phyloP scores from a whole-genome alignment of 2,113 vertebrate species.

The Carollia perspicillata region DNA sequence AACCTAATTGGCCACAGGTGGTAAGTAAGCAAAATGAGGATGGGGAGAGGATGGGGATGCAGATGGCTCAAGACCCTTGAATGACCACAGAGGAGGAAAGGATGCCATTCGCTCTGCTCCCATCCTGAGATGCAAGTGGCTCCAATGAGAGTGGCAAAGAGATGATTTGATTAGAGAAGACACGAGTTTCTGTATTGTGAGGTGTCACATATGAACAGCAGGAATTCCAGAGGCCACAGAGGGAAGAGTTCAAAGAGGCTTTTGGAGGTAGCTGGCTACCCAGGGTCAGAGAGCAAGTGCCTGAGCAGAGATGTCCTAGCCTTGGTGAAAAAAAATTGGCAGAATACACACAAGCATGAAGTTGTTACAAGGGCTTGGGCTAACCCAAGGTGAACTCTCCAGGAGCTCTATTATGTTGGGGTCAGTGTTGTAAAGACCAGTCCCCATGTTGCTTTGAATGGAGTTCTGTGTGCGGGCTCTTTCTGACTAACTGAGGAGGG shows the following conservation, averaged over 20 bases:
- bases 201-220: background rate
- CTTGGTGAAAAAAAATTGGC: background rate
- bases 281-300: background rate
- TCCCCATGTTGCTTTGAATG: background rate
- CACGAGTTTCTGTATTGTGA: background rate
- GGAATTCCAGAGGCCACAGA: background rate
- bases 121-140: background rate
- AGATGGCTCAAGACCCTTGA: background rate
- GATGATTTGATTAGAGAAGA: background rate
- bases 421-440: background rate
- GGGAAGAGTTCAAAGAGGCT: background rate
- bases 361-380: background rate
- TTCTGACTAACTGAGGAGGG: slow-evolving; percentile 6
- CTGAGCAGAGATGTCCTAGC: background rate
- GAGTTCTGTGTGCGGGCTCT: background rate
- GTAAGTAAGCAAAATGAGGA: background rate
- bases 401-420: slow-evolving; percentile 12
- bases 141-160: background rate
- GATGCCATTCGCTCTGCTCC: background rate
- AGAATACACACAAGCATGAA: background rate
- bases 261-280: background rate
- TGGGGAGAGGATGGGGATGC: background rate
- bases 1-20: background rate
- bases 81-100: background rate
- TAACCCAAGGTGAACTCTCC: slow-evolving; percentile 40